Conservation (phyloP, 2,888 invertebrate genomes). For the Athalia circularis region DNA sequence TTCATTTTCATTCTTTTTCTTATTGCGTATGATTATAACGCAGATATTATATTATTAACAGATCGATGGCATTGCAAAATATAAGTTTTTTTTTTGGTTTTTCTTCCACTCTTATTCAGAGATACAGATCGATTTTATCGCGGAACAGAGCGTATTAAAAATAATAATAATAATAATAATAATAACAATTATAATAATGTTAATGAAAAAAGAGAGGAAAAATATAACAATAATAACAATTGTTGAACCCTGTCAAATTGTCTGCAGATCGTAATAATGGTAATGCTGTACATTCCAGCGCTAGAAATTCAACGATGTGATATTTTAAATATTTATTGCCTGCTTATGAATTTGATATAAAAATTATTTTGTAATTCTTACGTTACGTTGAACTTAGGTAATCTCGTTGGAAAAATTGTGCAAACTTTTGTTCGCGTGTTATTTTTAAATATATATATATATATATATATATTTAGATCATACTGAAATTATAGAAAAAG, state of each 20-base stretch:
- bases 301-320: constrained; percentile 18
- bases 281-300: constrained; percentile 17
- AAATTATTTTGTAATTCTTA: neutral
- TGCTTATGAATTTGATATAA: neutral
- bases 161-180: constrained; percentile 1
- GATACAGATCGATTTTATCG: too few relatives aligned
- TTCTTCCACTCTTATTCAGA: too few relatives aligned
- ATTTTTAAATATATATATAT: too few relatives aligned
- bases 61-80: too few relatives aligned
- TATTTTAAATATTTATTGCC: constrained; percentile 5
- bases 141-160: too few relatives aligned
- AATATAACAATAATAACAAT: constrained; percentile 4
- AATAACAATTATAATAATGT: too few relatives aligned
- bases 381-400: neutral
- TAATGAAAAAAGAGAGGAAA: neutral
- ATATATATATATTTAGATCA: too few relatives aligned
- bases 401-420: constrained; percentile 27
- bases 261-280: neutral
- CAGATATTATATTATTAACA: too few relatives aligned
- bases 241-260: constrained; percentile 9
- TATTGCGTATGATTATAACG: too few relatives aligned
- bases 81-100: too few relatives aligned
- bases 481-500: too few relatives aligned
- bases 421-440: neutral
- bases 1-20: too few relatives aligned